Percentiles rank a stretch among this genome's conserved stretches.
These are phyloP conservation scores for Sciurus niger DNA, from an alignment of 2,113 vertebrate genomes.

Conservation along the genomic window DNA sequence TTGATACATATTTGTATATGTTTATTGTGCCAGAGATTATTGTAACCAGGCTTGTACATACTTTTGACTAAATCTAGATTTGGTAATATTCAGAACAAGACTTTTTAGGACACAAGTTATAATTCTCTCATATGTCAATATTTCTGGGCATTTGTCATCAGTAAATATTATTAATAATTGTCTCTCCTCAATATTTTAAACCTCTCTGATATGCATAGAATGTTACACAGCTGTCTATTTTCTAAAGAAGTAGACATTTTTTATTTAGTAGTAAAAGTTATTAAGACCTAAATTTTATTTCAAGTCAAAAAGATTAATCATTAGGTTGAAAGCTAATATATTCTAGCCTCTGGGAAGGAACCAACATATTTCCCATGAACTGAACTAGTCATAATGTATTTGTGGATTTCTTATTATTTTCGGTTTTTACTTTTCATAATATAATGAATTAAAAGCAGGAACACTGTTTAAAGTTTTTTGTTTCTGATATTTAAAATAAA, in stretches of 20 bases:
- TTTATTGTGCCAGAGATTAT: neutral
- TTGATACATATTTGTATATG: neutral
- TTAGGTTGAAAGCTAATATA: slow-evolving; percentile 49
- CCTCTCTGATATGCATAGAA: neutral
- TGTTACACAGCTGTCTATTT: neutral
- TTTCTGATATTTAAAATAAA: slow-evolving; percentile 32
- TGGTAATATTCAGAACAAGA: slow-evolving; percentile 7
- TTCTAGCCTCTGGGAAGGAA: slow-evolving; percentile 39
- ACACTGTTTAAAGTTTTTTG: neutral
- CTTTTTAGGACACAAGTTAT: neutral
- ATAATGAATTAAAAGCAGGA: neutral
- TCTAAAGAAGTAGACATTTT: neutral
- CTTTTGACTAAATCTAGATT: neutral
- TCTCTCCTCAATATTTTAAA: slow-evolving; percentile 1
- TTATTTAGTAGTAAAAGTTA: slow-evolving; percentile 6
- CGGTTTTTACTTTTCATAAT: slow-evolving; percentile 35
- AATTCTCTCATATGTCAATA: neutral
- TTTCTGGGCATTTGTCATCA: neutral
- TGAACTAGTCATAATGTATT: slow-evolving; percentile 25
- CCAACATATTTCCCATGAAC: slow-evolving; percentile 33
- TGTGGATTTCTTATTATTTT: slow-evolving; percentile 57
- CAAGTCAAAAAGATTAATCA: slow-evolving; percentile 63
- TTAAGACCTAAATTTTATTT: slow-evolving; percentile 67
- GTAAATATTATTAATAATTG: slow-evolving; percentile 26
- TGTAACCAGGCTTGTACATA: neutral